Conservation (phyloP, 2,888 invertebrate species). For the Steromphala cineraria region DNA sequence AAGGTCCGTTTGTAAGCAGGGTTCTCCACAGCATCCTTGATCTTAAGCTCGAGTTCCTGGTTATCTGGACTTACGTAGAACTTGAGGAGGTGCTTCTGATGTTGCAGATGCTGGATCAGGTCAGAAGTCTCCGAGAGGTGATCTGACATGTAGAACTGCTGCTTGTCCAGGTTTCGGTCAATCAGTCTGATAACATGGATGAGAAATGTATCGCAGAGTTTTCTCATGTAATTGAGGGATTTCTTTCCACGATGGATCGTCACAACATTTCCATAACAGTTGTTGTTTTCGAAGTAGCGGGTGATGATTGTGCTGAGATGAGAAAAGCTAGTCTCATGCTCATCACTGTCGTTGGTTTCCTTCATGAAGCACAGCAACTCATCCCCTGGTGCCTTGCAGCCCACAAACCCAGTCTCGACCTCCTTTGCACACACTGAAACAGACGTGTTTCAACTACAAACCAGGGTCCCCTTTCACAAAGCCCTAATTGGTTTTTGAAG, state of each 20-base stretch:
- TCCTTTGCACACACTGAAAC: slow-evolving; percentile 38
- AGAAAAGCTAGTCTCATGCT: not conserved
- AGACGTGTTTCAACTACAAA: not conserved
- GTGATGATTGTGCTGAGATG: slow-evolving; percentile 26
- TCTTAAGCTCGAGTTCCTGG: not conserved
- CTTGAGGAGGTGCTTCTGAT: slow-evolving; percentile 18
- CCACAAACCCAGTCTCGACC: slow-evolving; percentile 32
- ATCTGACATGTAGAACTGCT: slow-evolving; percentile 37
- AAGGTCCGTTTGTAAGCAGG: not conserved
- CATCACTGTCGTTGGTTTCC: not conserved
- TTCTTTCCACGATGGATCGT: slow-evolving; percentile 33
- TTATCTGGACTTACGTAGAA: slow-evolving; percentile 4
- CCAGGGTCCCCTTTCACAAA: not conserved
- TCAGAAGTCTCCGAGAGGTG: slow-evolving; percentile 38
- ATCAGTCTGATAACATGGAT: slow-evolving; percentile 30
- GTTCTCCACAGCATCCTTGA: slow-evolving; percentile 20
- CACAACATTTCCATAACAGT: slow-evolving; percentile 34
- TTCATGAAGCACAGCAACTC: slow-evolving; percentile 39
- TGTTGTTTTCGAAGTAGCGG: slow-evolving; percentile 28
- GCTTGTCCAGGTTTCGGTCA: slow-evolving; percentile 28
- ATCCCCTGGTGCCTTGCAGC: slow-evolving; percentile 24
- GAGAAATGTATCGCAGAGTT: slow-evolving; percentile 31
- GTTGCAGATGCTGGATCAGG: slow-evolving; percentile 34
- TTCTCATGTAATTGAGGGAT: slow-evolving; percentile 37
- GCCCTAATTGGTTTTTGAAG: too few species aligned